phyloP scores from a whole-genome alignment of 2,888 invertebrate genomes.

The Anagyrus pseudococci region DNA sequence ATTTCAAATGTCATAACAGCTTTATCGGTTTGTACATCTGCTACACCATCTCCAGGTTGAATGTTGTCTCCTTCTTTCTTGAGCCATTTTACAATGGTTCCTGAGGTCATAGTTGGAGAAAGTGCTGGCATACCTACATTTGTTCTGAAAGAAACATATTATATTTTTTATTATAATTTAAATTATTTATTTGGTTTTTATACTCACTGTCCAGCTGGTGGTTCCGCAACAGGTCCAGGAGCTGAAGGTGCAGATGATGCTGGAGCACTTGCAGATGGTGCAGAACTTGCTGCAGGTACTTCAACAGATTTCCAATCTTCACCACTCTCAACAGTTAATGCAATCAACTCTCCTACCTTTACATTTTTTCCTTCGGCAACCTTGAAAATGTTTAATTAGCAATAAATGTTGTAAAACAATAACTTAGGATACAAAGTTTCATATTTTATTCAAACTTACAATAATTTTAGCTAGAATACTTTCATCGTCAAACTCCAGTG shows the following conservation, averaged over 20 bases:
- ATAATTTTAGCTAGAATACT: constrained; percentile 70
- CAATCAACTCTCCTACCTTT: constrained; percentile 67
- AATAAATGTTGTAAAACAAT: background rate
- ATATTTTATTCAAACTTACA: constrained; percentile 51
- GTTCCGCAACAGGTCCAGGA: constrained; percentile 34
- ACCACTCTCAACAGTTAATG: constrained; percentile 68
- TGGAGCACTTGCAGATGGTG: constrained; percentile 22
- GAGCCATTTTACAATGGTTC: constrained; percentile 67
- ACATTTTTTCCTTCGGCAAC: constrained; percentile 66
- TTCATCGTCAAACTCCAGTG: constrained; percentile 69
- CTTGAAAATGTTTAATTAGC: constrained; percentile 44
- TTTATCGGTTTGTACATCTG: constrained; percentile 73
- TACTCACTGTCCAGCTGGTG: constrained; percentile 56
- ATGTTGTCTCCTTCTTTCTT: constrained; percentile 67
- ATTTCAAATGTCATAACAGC: constrained; percentile 69
- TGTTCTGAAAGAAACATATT: constrained; percentile 43
- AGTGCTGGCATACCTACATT: constrained; percentile 67
- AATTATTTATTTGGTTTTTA: constrained; percentile 3
- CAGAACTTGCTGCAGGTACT: constrained; percentile 48
- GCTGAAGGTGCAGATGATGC: constrained; percentile 35
- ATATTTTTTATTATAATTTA: background rate
- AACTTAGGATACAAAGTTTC: background rate
- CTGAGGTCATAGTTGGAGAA: constrained; percentile 71
- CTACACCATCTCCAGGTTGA: constrained; percentile 68
- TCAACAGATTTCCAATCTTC: constrained; percentile 70